These are phyloP conservation scores for Puntigrus tetrazona DNA, from an alignment of 2,113 vertebrate species.

Conservation along the genomic window DNA sequence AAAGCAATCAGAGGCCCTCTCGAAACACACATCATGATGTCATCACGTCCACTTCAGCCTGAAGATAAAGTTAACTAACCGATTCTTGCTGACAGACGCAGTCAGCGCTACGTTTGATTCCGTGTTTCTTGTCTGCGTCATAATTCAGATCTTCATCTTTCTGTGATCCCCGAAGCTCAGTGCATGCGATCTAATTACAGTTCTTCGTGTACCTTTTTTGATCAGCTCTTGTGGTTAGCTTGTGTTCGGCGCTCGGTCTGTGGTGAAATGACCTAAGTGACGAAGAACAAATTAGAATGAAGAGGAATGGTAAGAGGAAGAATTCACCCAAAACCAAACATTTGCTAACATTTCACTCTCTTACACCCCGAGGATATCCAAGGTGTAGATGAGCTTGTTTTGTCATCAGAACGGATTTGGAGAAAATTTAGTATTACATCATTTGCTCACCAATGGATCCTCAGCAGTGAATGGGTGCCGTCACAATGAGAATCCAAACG, in stretches of 20 bases:
- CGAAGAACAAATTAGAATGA: neutral
- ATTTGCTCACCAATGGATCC: neutral
- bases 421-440: neutral
- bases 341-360: neutral
- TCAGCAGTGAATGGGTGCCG: neutral
- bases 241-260: neutral
- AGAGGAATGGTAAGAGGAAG: neutral
- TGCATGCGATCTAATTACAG: neutral
- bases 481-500: neutral
- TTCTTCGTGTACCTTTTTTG: neutral
- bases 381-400: neutral
- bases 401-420: neutral
- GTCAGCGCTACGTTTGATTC: slow-evolving; percentile 48
- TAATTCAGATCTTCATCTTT: slow-evolving; percentile 33
- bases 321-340: neutral
- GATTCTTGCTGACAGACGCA: slow-evolving; percentile 66
- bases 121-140: neutral
- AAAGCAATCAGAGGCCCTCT: neutral
- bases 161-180: neutral
- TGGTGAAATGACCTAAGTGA: neutral
- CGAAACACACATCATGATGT: slow-evolving; percentile 50
- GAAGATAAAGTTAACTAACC: slow-evolving; percentile 58
- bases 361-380: neutral
- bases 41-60: slow-evolving; percentile 39
- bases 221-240: neutral